These are phyloP conservation scores for Copidosoma floridanum DNA, from an alignment of 1,140 invertebrate species.

Conservation along the genomic window DNA sequence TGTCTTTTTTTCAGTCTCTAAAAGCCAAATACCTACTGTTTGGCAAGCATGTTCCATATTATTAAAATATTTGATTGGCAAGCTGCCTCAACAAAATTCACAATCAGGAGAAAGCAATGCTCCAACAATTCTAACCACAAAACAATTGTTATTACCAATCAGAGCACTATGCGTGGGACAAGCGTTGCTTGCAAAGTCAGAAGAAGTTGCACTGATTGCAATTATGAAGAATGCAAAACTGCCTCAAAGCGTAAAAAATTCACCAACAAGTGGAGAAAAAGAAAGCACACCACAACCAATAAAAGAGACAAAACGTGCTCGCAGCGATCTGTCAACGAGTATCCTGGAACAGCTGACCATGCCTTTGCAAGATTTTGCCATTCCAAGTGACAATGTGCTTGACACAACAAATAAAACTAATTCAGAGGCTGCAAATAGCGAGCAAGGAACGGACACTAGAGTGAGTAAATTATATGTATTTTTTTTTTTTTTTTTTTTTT, in stretches of 20 bases:
- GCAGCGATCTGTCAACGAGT: conserved; percentile 63
- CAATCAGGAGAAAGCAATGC: conserved; percentile 41
- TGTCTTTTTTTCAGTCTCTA: conserved; percentile 61
- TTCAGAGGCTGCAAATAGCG: conserved; percentile 34
- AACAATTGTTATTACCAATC: conserved; percentile 62
- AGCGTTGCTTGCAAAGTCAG: conserved; percentile 58
- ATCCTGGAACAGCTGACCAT: conserved; percentile 68
- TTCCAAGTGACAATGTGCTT: conserved; percentile 33
- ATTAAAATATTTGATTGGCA: conserved; percentile 59
- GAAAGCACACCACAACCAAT: conserved; percentile 57
- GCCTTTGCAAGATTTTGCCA: conserved; percentile 60
- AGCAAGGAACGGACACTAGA: conserved; percentile 45
- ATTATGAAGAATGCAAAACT: conserved; percentile 69
- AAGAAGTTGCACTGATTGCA: conserved; percentile 64
- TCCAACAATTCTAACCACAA: conserved; percentile 53
- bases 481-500: conserved; percentile 10
- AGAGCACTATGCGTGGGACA: conserved; percentile 62
- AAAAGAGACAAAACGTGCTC: conserved; percentile 59
- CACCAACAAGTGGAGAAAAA: conserved; percentile 56
- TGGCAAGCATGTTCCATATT: conserved; percentile 62
- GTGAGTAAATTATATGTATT: no score
- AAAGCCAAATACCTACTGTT: conserved; percentile 61
- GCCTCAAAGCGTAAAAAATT: conserved; percentile 60
- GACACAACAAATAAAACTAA: conserved; percentile 39
- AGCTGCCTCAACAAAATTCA: conserved; percentile 50